phyloP scores from a whole-genome alignment of 2,113 vertebrate genomes.

The Otus sunia region DNA sequence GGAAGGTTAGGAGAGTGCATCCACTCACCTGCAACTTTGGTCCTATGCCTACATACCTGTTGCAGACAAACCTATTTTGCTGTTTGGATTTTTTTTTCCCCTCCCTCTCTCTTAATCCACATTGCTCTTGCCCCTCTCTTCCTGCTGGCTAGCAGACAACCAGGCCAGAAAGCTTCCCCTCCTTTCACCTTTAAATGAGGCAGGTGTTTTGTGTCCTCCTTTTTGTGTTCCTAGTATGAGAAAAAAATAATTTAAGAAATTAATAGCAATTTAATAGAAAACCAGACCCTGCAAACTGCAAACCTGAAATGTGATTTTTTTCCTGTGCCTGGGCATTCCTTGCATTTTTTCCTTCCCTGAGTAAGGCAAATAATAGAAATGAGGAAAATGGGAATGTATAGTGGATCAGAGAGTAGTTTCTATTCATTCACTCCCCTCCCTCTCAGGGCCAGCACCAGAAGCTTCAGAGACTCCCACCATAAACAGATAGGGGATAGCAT shows the following conservation, averaged over 20 bases:
- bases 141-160: neutral
- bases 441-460: neutral
- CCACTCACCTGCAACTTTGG: neutral
- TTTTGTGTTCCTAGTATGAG: neutral
- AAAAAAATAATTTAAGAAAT: neutral
- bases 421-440: neutral
- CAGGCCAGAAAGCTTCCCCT: neutral
- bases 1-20: neutral
- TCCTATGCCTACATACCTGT: neutral
- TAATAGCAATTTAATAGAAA: neutral
- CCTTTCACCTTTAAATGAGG: neutral
- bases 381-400: neutral
- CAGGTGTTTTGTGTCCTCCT: neutral
- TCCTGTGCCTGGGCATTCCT: neutral
- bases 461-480: neutral
- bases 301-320: neutral
- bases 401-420: neutral
- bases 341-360: neutral
- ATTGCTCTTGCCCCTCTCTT: neutral
- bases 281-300: neutral
- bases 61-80: neutral
- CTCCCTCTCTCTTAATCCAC: neutral
- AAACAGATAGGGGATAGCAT: neutral
- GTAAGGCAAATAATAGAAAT: neutral
- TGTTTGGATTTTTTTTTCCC: accelerated